phyloP scores from a whole-genome alignment of 2,797 vertebrate genomes.

The Zenarchopterus dispar region DNA sequence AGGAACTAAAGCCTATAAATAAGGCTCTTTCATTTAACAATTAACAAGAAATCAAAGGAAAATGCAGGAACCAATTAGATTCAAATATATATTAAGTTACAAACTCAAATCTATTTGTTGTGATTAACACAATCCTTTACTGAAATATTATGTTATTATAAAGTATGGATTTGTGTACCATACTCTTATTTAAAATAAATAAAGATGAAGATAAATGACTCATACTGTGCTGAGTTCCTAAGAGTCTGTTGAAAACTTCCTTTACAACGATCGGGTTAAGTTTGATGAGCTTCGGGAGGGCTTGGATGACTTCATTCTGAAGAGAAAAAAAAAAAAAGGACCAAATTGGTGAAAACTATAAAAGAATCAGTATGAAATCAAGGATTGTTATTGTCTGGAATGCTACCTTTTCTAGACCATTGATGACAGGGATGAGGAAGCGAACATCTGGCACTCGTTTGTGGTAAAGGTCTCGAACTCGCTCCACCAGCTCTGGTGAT shows the following conservation, averaged over 20 bases:
- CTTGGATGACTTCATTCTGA: conserved; percentile 94
- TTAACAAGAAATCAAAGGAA: neutral
- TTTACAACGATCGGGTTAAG: conserved; percentile 97
- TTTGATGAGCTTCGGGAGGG: conserved; percentile 95
- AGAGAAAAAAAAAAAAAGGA: neutral
- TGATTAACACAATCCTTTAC: too few relatives aligned
- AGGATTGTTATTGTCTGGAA: too few relatives aligned
- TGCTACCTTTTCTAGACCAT: conserved; percentile 92
- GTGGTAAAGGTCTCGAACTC: conserved; percentile 95
- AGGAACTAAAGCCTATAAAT: too few relatives aligned
- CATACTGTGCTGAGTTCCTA: conserved; percentile 95
- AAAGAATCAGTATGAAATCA: neutral
- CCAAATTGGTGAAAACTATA: neutral
- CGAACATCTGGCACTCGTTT: conserved; percentile 94
- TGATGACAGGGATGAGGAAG: conserved; percentile 95
- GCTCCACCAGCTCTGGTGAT: conserved; percentile 93
- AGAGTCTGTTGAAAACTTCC: conserved; percentile 94
- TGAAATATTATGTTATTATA: neutral
- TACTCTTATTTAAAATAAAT: neutral
- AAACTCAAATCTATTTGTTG: too few relatives aligned
- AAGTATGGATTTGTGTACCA: neutral
- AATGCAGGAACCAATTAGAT: neutral
- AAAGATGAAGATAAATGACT: neutral
- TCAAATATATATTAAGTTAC: neutral
- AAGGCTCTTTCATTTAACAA: too few relatives aligned